Evolutionary conservation across 2,888 invertebrate genomes (phyloP).

Genomic region (Lumbricus terrestris): DNA sequence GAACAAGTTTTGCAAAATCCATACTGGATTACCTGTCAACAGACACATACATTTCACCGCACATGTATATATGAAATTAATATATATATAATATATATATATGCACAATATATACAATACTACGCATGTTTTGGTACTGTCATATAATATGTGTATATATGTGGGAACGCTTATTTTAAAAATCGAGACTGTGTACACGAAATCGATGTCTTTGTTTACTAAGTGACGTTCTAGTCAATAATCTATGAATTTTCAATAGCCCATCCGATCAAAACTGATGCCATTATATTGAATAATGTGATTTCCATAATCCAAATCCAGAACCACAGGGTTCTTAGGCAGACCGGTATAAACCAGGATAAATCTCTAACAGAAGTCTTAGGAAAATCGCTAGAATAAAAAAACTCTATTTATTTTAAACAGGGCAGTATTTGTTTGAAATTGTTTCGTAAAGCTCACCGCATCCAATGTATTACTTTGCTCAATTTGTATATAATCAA

Average conservation of each 20-base stretch:
- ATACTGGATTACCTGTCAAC: conserved; percentile 12
- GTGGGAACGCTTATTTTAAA: conserved; percentile 17
- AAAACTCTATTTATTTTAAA: neutral
- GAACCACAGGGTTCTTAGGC: neutral
- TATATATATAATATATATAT: conserved; percentile 19
- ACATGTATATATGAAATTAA: conserved; percentile 19
- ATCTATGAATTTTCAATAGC: neutral
- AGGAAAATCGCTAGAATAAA: neutral
- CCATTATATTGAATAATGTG: neutral
- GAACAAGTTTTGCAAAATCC: conserved; percentile 28
- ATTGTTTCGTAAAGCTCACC: neutral
- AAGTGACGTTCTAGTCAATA: neutral
- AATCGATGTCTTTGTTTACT: neutral
- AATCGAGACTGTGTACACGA: no score
- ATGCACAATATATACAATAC: conserved; percentile 29
- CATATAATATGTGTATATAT: conserved; percentile 32
- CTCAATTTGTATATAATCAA: neutral
- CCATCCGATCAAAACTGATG: neutral
- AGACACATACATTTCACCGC: neutral
- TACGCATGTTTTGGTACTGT: no score
- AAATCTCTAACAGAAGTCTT: neutral
- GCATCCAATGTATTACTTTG: neutral
- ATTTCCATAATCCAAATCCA: neutral
- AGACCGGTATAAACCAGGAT: neutral
- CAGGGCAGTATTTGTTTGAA: neutral